These are phyloP conservation scores for Eulithis prunata DNA, from an alignment of 2,888 invertebrate genomes.

Conservation along the genomic window DNA sequence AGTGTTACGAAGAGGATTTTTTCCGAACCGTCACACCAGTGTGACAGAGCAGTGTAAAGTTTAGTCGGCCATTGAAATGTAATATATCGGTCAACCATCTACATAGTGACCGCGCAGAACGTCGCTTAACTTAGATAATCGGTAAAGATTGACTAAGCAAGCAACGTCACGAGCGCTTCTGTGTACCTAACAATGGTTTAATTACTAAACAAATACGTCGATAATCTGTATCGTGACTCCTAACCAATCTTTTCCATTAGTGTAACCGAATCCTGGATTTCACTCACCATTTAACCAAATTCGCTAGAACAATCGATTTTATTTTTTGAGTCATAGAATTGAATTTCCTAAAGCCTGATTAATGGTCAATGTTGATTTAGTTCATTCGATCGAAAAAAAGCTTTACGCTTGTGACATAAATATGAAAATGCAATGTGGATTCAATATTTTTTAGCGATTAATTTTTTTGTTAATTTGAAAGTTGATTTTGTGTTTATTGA, in stretches of 20 bases:
- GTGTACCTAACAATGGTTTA: no score
- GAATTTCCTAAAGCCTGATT: constrained; percentile 11
- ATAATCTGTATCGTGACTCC: constrained; percentile 7
- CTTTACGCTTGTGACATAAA: constrained; percentile 9
- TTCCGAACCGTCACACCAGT: no score
- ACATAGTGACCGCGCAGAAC: no score
- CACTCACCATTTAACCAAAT: not conserved
- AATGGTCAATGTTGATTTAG: constrained; percentile 22
- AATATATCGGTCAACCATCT: no score
- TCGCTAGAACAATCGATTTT: not conserved
- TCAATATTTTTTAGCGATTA: not conserved
- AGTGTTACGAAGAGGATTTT: no score
- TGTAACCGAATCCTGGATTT: constrained; percentile 1
- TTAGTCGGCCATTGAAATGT: no score
- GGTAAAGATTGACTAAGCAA: no score
- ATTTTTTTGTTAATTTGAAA: not conserved
- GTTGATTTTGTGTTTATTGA: no score
- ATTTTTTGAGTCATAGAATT: not conserved
- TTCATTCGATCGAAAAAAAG: constrained; percentile 29
- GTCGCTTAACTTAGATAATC: no score
- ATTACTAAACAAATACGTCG: not conserved
- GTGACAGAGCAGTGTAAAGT: no score
- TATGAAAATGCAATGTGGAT: not conserved
- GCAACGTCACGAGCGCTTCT: no score
- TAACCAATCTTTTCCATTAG: constrained; percentile 13